Conservation (phyloP, 1,140 invertebrate species). For the Drosophila pseudoananassae region DNA sequence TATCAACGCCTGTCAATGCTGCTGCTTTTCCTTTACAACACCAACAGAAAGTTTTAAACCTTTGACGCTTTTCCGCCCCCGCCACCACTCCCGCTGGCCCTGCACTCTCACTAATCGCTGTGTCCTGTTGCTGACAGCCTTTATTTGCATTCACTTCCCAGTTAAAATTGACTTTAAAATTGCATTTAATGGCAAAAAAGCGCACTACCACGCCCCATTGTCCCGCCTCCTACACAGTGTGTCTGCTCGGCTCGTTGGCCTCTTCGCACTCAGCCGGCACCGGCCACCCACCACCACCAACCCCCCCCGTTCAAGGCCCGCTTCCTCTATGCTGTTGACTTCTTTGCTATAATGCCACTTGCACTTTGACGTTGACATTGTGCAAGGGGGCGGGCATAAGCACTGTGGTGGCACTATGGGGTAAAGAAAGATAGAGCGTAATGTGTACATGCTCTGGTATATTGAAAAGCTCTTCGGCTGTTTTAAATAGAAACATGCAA, state of each 20-base stretch:
- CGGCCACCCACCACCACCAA: neutral
- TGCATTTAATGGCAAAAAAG: conserved; percentile 71
- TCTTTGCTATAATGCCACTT: conserved; percentile 75
- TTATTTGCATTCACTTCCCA: conserved; percentile 72
- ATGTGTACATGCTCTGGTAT: conserved; percentile 46
- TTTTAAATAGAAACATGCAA: conserved; percentile 73
- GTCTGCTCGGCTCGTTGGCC: conserved; percentile 43
- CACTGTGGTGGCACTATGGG: neutral
- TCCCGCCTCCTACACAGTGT: conserved; percentile 25
- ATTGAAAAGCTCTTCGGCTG: conserved; percentile 52
- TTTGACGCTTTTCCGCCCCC: neutral
- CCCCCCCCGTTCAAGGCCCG: conserved; percentile 2
- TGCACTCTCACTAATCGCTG: conserved; percentile 34
- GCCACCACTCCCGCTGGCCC: neutral
- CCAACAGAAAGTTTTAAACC: neutral
- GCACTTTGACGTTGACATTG: conserved; percentile 78
- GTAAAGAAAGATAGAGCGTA: conserved; percentile 9
- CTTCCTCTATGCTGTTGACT: conserved; percentile 54
- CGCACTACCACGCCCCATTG: conserved; percentile 18
- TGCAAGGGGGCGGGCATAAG: conserved; percentile 26
- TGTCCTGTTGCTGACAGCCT: conserved; percentile 63
- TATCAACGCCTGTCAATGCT: conserved; percentile 68
- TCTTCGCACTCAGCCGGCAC: neutral
- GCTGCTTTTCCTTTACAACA: conserved; percentile 23
- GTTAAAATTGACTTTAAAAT: conserved; percentile 78